Conservation (phyloP, 2,113 vertebrate species). For the Pungitius pungitius region DNA sequence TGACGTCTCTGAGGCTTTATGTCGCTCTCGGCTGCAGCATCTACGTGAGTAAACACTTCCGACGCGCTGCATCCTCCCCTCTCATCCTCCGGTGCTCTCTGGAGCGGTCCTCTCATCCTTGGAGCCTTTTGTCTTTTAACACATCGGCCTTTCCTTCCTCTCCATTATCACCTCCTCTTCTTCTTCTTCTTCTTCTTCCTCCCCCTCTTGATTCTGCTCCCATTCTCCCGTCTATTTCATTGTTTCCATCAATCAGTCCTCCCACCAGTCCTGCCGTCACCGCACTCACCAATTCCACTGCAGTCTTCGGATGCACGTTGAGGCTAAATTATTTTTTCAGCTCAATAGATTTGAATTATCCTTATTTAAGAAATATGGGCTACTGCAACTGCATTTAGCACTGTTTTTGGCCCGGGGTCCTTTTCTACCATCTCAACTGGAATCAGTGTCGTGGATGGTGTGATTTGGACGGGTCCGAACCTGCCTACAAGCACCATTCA, state of each 20-base stretch:
- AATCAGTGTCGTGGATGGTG: neutral
- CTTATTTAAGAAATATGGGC: neutral
- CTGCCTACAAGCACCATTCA: neutral
- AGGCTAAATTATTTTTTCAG: neutral
- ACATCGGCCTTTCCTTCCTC: conserved; percentile 44
- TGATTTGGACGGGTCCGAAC: neutral
- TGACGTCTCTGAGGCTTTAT: conserved; percentile 24
- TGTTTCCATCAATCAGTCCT: conserved; percentile 14
- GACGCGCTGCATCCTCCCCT: conserved; percentile 41
- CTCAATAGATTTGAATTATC: neutral
- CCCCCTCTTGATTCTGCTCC: conserved; percentile 26
- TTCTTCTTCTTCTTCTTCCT: neutral
- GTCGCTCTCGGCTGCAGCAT: conserved; percentile 13
- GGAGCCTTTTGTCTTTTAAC: conserved; percentile 55
- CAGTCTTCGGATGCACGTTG: neutral
- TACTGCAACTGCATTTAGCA: neutral
- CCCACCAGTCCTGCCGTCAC: conserved; percentile 15
- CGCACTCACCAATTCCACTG: conserved; percentile 5
- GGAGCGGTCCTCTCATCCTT: conserved; percentile 41
- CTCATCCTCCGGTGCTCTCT: conserved; percentile 15
- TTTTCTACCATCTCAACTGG: neutral
- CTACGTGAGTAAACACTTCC: conserved; percentile 55
- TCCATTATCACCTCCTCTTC: conserved; percentile 36
- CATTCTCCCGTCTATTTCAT: conserved; percentile 28
- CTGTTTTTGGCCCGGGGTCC: neutral